Conservation (phyloP, 1,140 invertebrate species). For the Melitaea cinxia region DNA sequence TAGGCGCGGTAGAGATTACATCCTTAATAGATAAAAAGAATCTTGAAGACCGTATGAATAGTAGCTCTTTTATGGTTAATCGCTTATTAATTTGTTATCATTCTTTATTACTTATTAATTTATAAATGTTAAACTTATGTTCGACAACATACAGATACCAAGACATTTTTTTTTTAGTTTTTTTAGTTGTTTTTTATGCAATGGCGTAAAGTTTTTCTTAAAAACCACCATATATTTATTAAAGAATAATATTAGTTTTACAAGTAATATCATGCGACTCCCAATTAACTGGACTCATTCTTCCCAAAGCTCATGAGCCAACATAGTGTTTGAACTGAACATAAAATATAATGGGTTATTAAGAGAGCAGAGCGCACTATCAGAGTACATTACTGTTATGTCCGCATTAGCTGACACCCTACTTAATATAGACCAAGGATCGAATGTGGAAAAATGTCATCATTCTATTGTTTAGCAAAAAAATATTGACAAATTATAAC, state of each 20-base stretch:
- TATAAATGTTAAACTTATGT: no score
- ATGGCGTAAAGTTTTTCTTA: not conserved
- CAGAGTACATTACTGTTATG: conserved; percentile 37
- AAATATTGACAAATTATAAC: no score
- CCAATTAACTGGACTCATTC: conserved; percentile 4
- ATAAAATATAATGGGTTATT: conserved; percentile 40
- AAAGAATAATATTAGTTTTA: not conserved
- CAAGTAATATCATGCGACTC: not conserved
- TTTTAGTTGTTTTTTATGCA: no score
- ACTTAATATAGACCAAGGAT: conserved; percentile 22
- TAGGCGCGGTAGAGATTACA: no score
- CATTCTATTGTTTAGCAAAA: no score
- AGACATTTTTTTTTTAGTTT: no score
- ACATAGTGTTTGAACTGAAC: conserved; percentile 31
- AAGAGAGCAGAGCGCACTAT: conserved; percentile 32
- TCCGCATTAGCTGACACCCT: conserved; percentile 35
- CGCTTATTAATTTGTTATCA: no score
- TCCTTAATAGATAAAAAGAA: no score
- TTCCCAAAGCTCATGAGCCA: conserved; percentile 7
- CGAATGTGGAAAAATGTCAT: not conserved
- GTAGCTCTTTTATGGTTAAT: no score
- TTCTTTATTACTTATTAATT: no score
- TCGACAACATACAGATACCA: no score
- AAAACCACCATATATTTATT: not conserved
- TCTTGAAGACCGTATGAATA: no score